phyloP scores from a whole-genome alignment of 2,113 vertebrate species.

The Poecilia latipinna region DNA sequence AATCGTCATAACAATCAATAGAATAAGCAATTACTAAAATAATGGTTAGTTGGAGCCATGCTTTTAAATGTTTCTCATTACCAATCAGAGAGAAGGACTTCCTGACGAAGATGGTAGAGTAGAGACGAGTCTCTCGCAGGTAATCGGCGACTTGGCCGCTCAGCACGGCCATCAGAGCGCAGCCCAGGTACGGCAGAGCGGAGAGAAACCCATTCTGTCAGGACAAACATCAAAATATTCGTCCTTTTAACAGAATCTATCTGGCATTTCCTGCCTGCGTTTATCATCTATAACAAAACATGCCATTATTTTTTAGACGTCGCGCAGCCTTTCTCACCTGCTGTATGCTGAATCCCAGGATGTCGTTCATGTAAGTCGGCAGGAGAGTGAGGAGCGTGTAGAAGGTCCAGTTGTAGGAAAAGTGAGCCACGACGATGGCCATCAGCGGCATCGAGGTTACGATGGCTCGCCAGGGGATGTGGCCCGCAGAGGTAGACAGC shows the following conservation, averaged over 20 bases:
- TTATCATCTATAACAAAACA: neutral
- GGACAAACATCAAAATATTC: neutral
- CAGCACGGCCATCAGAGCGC: slow-evolving; percentile 86
- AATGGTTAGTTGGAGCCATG: too few species aligned
- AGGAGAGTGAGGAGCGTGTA: slow-evolving; percentile 95
- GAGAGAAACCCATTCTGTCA: slow-evolving; percentile 93
- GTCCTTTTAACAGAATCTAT: neutral
- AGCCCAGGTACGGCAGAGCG: slow-evolving; percentile 93
- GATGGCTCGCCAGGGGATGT: slow-evolving; percentile 90
- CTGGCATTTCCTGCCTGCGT: neutral
- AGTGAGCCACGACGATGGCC: slow-evolving; percentile 96
- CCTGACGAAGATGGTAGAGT: slow-evolving; percentile 86
- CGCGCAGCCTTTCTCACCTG: slow-evolving; percentile 78
- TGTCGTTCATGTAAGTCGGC: slow-evolving; percentile 95
- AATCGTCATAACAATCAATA: too few species aligned
- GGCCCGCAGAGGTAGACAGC: slow-evolving; percentile 81
- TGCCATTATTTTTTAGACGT: neutral
- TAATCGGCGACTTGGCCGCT: slow-evolving; percentile 91
- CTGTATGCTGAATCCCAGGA: slow-evolving; percentile 93
- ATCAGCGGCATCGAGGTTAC: slow-evolving; percentile 86
- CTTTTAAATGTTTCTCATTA: slow-evolving; percentile 75
- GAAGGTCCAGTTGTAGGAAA: slow-evolving; percentile 98
- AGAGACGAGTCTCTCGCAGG: slow-evolving; percentile 83
- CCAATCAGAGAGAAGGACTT: slow-evolving; percentile 88
- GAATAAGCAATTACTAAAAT: too few species aligned